Percentiles rank a stretch among this genome's conserved stretches.
phyloP scores from a whole-genome alignment of 2,797 vertebrate genomes.

The Amniataba percoides region DNA sequence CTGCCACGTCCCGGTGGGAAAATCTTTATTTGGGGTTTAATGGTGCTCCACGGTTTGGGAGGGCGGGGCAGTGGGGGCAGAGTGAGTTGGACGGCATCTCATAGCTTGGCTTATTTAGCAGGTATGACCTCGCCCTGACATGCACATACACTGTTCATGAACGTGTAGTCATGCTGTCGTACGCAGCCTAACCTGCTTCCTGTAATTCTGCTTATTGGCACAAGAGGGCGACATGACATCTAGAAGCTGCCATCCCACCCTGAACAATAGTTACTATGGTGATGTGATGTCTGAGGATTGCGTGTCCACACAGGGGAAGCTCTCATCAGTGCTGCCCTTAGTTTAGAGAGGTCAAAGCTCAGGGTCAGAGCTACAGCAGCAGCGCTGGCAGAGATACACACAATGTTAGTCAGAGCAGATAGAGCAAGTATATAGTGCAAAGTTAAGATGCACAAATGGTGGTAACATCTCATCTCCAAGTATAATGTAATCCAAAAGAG shows the following conservation, averaged over 20 bases:
- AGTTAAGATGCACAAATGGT: not conserved
- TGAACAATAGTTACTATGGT: constrained; percentile 1
- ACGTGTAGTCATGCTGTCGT: constrained; percentile 10
- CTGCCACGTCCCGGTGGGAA: not conserved
- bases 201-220: constrained; percentile 30
- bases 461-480: not conserved
- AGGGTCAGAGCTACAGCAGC: constrained; percentile 3
- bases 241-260: not conserved
- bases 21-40: not conserved
- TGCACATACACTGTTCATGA: not conserved
- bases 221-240: constrained; percentile 55
- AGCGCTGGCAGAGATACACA: not conserved
- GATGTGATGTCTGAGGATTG: not conserved
- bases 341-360: constrained; percentile 41
- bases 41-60: no score
- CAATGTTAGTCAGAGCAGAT: not conserved
- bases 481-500: not conserved
- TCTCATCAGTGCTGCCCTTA: not conserved
- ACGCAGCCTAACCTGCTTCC: not conserved
- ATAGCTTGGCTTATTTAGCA: not conserved
- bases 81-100: not conserved
- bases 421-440: not conserved
- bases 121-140: not conserved
- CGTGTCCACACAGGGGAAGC: not conserved
- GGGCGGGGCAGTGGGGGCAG: not conserved